Evolutionary conservation across 2,888 invertebrate species (phyloP).

Genomic region (Ypsolopha scabrella): DNA sequence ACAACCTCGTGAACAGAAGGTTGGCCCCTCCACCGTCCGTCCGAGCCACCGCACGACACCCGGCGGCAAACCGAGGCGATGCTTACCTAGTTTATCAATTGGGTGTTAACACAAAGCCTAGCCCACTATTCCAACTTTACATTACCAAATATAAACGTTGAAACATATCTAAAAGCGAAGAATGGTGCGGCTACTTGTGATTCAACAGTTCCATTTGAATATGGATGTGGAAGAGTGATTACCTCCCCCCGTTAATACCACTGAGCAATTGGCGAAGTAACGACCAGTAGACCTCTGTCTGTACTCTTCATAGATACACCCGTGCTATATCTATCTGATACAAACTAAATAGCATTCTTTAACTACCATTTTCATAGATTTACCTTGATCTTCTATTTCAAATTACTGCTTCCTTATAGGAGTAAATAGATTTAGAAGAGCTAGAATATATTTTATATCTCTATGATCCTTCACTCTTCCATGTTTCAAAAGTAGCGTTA

Average conservation of each 20-base stretch:
- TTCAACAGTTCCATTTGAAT: conserved; percentile 45
- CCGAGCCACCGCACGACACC: conserved; percentile 14
- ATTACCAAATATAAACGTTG: not conserved
- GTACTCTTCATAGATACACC: conserved; percentile 9
- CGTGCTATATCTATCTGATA: conserved; percentile 3
- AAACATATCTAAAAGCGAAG: conserved; percentile 7
- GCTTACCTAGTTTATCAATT: conserved; percentile 51
- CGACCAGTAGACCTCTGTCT: conserved; percentile 12
- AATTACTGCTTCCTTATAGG: not conserved
- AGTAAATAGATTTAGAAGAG: conserved; percentile 36
- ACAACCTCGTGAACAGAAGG: conserved; percentile 99
- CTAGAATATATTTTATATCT: conserved; percentile 30
- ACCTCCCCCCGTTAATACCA: conserved; percentile 20
- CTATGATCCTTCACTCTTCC: conserved; percentile 61
- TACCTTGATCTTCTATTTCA: not conserved
- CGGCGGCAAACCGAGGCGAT: conserved; percentile 18
- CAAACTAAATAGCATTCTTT: not conserved
- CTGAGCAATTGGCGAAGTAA: conserved; percentile 25
- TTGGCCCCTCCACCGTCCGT: conserved; percentile 61
- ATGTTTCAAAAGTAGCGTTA: conserved; percentile 49
- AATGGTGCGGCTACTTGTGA: conserved; percentile 54
- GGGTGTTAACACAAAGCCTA: conserved; percentile 53
- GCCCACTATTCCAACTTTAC: conserved; percentile 28
- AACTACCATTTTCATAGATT: not conserved
- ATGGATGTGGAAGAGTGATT: conserved; percentile 69